Conservation (phyloP, 2,888 invertebrate species). For the Unio pictorum region DNA sequence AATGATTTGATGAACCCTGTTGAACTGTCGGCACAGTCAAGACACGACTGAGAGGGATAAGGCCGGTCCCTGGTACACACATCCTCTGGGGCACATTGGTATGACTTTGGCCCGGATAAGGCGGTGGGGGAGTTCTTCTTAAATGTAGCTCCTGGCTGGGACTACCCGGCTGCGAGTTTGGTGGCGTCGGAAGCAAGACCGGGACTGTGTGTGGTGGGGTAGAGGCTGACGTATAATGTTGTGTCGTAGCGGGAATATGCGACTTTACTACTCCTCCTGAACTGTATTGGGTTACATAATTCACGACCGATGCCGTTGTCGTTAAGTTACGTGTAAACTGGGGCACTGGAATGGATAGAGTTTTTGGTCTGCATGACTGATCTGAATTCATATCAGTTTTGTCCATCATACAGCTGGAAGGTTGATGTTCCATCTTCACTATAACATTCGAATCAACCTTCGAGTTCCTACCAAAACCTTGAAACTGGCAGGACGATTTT, state of each 20-base stretch:
- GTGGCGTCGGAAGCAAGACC: conserved; percentile 59
- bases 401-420: conserved; percentile 36
- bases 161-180: conserved; percentile 63
- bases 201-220: conserved; percentile 49
- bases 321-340: conserved; percentile 32
- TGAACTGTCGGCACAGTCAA: conserved; percentile 20
- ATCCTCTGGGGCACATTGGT: conserved; percentile 12
- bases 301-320: conserved; percentile 28
- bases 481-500: conserved; percentile 58
- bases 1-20: conserved; percentile 35
- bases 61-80: conserved; percentile 17
- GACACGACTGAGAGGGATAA: conserved; percentile 23
- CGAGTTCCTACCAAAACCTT: conserved; percentile 16
- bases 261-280: conserved; percentile 34
- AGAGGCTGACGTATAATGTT: conserved; percentile 28
- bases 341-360: conserved; percentile 44
- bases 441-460: conserved; percentile 33
- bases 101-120: conserved; percentile 54
- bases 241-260: conserved; percentile 15
- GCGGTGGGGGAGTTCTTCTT: conserved; percentile 60
- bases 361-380: conserved; percentile 29
- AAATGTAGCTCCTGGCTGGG: conserved; percentile 50
- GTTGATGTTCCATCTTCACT: conserved; percentile 37
- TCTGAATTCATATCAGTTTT: conserved; percentile 22
- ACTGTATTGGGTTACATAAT: conserved; percentile 40